Conservation (phyloP, 2,888 invertebrate genomes). For the Megamerina dolium region DNA sequence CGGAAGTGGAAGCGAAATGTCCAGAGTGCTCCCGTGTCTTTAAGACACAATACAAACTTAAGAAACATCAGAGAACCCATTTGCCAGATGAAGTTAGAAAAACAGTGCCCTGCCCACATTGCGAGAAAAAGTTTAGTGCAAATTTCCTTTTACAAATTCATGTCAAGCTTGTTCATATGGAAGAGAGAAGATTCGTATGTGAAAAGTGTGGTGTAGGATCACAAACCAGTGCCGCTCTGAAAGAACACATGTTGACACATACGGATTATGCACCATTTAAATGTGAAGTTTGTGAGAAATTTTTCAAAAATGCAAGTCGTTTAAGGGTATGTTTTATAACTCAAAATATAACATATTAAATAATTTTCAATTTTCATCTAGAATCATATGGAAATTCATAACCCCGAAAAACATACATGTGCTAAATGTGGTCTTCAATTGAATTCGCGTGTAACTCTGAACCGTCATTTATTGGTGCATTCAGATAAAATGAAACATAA, state of each 20-base stretch:
- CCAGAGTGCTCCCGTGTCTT: slow-evolving; percentile 13
- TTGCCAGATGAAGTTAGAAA: slow-evolving; percentile 24
- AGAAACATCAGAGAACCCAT: slow-evolving; percentile 11
- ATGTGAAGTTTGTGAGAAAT: slow-evolving; percentile 36
- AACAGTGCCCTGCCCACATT: slow-evolving; percentile 29
- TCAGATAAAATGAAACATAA: slow-evolving; percentile 45
- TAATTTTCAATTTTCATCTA: slow-evolving; percentile 13
- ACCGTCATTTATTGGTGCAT: slow-evolving; percentile 42
- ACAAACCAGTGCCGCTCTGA: slow-evolving; percentile 48
- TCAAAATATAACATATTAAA: background rate
- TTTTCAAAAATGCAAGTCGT: slow-evolving; percentile 37
- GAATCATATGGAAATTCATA: slow-evolving; percentile 42
- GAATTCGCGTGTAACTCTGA: slow-evolving; percentile 39
- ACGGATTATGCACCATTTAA: slow-evolving; percentile 45
- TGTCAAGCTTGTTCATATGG: slow-evolving; percentile 35
- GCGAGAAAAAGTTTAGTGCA: slow-evolving; percentile 36
- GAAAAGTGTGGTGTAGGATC: slow-evolving; percentile 51
- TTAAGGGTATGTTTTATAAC: slow-evolving; percentile 15
- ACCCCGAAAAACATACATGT: slow-evolving; percentile 43
- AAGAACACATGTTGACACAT: slow-evolving; percentile 50
- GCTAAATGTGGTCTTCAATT: slow-evolving; percentile 41
- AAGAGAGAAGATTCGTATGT: slow-evolving; percentile 49
- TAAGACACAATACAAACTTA: slow-evolving; percentile 6
- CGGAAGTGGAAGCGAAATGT: background rate
- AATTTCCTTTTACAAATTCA: slow-evolving; percentile 26